Percentiles rank a stretch among this genome's conserved stretches.
Evolutionary conservation across 2,113 vertebrate genomes (phyloP).

Genomic region (Actenoides hombroni): DNA sequence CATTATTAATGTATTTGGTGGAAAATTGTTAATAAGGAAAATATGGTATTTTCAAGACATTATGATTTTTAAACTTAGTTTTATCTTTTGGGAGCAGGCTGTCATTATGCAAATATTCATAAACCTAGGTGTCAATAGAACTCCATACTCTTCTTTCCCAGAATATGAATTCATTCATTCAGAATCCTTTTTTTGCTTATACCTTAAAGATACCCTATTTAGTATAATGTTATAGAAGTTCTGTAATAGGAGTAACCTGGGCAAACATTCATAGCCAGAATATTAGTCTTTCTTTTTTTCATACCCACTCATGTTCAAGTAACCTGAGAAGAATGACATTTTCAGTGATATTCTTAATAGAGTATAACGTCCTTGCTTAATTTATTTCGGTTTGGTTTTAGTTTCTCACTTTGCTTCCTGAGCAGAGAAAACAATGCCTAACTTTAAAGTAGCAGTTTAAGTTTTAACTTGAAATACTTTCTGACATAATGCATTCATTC

Average conservation of each 20-base stretch:
- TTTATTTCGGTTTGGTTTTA: neutral
- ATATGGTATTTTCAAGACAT: neutral
- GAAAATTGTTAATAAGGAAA: neutral
- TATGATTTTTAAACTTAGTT: neutral
- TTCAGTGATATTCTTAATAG: neutral
- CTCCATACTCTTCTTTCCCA: neutral
- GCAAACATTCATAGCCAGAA: neutral
- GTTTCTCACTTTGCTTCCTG: neutral
- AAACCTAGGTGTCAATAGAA: neutral
- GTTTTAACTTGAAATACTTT: slow-evolving; percentile 3
- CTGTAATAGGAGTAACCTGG: neutral
- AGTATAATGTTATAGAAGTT: neutral
- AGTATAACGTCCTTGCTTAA: neutral
- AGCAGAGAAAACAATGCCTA: neutral
- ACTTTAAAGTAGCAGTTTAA: neutral
- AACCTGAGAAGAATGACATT: neutral
- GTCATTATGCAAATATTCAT: neutral
- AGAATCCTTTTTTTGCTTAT: neutral
- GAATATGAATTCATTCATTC: neutral
- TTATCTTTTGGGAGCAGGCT: neutral
- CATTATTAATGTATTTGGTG: neutral
- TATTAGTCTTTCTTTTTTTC: neutral
- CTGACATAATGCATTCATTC: neutral
- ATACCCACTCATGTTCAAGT: neutral
- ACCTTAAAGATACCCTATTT: neutral